Base-by-base conservation (phyloP, 2,797 vertebrate genomes). In the Garrulus glandarius region DNA sequence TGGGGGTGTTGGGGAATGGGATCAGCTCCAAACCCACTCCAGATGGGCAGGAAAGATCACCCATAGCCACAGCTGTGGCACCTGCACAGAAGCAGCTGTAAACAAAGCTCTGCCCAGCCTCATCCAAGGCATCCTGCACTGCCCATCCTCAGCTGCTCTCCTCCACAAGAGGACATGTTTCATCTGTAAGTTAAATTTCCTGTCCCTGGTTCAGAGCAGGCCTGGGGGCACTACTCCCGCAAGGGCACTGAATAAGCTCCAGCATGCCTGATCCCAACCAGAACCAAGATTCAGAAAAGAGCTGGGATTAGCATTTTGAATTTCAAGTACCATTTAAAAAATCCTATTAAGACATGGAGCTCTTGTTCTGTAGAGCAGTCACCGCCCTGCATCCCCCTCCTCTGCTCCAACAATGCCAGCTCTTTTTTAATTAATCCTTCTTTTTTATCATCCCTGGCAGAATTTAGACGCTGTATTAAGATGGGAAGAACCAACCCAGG, bases 1-100 rank as follows among this genome's bases (percentile, higher is more conserved):
- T 11, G 34, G 13, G 12, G 20, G 10, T 22, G 27, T 0, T 5
- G 1, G 21, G 46, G 41, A 64, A 68, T 0, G 1, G 32, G 13
- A 57, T 8, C 12, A 21, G 55, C 43, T 55, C 77, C 84, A 85
- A 46, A 26, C 17, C 18, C 3, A 0, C 32, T 49, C 43, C 26
- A 23, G 30, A 32, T 3, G 34, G 29, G 75, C 34, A 87, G 49
- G 53, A 82, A 72, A 24, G 21, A 46, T 10, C 43, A 83, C 9
- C 36, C 5, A 2, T 3, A 71, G 55, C 68, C 50, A 56, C 4
- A 69, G 68, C 52, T 4, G 1, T 46, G 46, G 34, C 59, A 85
- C 8, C 56, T 26, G 36, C 72, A n/a, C 11, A 14, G 1, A 6
- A 30, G 26, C 29, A 70, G 41, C 50, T n/a, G 41, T 20, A 44